phyloP scores from a whole-genome alignment of 2,113 vertebrate genomes.

The Saguinus midas region DNA sequence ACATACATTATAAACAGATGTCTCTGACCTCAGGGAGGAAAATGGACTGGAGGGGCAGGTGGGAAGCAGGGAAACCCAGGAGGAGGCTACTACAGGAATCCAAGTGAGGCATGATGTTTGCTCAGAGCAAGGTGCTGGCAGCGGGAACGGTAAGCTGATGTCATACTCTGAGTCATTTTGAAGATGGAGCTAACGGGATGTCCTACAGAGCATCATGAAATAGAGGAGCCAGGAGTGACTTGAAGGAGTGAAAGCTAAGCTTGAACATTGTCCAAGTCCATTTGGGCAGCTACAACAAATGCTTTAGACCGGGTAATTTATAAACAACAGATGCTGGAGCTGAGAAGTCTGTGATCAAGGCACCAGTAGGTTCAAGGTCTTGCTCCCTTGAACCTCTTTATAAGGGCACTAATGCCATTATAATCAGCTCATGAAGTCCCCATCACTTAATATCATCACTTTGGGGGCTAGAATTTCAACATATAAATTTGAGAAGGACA shows the following conservation, averaged over 20 bases:
- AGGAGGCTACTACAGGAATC: background rate
- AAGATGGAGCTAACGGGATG: background rate
- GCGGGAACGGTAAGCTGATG: too few relatives aligned
- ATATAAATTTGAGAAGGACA: background rate
- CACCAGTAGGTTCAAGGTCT: background rate
- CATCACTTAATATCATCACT: background rate
- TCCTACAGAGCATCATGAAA: background rate
- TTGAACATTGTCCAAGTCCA: background rate
- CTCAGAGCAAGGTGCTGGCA: rapidly evolving
- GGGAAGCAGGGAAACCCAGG: rapidly evolving
- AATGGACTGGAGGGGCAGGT: rapidly evolving
- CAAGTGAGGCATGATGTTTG: too few relatives aligned
- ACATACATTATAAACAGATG: rapidly evolving
- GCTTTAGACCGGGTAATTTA: background rate
- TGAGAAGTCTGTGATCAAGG: background rate
- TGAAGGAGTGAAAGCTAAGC: background rate
- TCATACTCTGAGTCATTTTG: background rate
- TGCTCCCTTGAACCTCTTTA: background rate
- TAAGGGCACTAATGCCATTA: background rate
- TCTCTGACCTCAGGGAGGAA: background rate
- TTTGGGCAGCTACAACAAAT: background rate
- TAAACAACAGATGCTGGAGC: background rate
- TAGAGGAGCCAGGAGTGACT: too few relatives aligned
- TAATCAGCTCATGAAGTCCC: background rate
- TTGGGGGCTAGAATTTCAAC: background rate